These are phyloP conservation scores for Linnaemya vulpina DNA, from an alignment of 2,888 invertebrate genomes.

Conservation along the genomic window DNA sequence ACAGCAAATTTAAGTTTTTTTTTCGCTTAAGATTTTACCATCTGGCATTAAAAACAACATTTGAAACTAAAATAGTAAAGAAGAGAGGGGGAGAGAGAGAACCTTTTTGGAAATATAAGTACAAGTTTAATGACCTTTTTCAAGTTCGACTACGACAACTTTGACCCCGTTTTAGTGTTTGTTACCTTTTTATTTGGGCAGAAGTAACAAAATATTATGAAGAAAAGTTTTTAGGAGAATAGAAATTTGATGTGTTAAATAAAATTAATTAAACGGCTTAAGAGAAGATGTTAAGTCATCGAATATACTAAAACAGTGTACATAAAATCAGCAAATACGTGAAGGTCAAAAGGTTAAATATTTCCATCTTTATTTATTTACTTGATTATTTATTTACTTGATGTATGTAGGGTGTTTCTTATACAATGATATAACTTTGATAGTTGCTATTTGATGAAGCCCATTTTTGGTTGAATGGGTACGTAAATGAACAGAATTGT, in stretches of 20 bases:
- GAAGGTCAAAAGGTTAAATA: too few relatives aligned
- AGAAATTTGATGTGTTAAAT: slow-evolving; percentile 13
- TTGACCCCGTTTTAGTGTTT: neutral
- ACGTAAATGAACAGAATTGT: too few relatives aligned
- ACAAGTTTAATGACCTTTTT: slow-evolving; percentile 50
- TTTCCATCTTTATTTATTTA: too few relatives aligned
- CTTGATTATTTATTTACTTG: too few relatives aligned
- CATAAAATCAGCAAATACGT: too few relatives aligned
- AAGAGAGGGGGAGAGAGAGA: too few relatives aligned
- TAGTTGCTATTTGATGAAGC: too few relatives aligned
- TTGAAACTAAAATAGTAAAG: neutral
- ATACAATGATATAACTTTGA: too few relatives aligned
- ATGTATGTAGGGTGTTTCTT: too few relatives aligned
- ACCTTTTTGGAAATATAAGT: slow-evolving; percentile 7
- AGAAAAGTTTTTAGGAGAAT: slow-evolving; percentile 40
- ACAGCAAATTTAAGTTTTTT: slow-evolving; percentile 34
- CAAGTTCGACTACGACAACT: slow-evolving; percentile 11
- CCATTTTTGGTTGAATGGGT: too few relatives aligned
- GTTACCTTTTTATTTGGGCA: neutral
- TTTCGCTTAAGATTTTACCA: neutral
- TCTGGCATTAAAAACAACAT: neutral
- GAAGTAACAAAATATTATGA: slow-evolving; percentile 26
- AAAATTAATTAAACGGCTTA: neutral
- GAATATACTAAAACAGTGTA: too few relatives aligned
- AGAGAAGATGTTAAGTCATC: too few relatives aligned